Percentiles rank a stretch among this genome's conserved stretches.
Conservation (phyloP, 2,888 invertebrate genomes). For the Diarsia rubi region DNA sequence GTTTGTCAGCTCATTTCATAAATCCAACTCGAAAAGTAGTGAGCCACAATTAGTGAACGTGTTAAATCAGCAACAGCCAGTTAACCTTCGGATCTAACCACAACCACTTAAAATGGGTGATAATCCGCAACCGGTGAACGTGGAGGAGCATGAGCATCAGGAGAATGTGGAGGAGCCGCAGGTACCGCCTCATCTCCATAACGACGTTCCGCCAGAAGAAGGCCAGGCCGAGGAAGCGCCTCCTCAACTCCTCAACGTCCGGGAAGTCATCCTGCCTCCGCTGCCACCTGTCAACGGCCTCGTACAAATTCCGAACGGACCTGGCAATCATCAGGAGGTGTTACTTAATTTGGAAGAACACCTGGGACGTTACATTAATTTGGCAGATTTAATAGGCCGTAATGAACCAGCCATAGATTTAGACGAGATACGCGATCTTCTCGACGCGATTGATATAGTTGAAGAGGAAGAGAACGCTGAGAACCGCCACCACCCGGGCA, state of each 20-base stretch:
- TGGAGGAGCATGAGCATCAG: neutral
- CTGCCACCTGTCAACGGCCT: neutral
- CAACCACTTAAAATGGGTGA: slow-evolving; percentile 21
- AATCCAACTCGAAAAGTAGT: neutral
- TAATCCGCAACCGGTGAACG: neutral
- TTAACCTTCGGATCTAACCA: neutral
- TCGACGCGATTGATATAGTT: slow-evolving; percentile 19
- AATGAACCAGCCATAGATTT: neutral
- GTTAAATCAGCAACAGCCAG: slow-evolving; percentile 1
- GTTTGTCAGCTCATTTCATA: slow-evolving; percentile 1
- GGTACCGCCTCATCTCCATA: neutral
- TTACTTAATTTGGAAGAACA: neutral
- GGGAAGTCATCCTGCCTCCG: slow-evolving; percentile 8
- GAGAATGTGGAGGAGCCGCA: neutral
- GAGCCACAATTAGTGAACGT: neutral
- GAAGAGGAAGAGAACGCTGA: neutral
- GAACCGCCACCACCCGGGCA: neutral
- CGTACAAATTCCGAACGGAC: neutral
- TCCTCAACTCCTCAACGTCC: neutral
- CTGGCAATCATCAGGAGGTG: neutral
- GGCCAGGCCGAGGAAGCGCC: neutral
- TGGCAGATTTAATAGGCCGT: slow-evolving; percentile 7
- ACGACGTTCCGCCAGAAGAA: neutral
- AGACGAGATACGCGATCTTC: slow-evolving; percentile 12
- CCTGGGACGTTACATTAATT: neutral